Evolutionary conservation across 2,888 invertebrate genomes (phyloP), one percentile per base, ranked within the genome.

Genomic region (Penaeus monodon): DNA sequence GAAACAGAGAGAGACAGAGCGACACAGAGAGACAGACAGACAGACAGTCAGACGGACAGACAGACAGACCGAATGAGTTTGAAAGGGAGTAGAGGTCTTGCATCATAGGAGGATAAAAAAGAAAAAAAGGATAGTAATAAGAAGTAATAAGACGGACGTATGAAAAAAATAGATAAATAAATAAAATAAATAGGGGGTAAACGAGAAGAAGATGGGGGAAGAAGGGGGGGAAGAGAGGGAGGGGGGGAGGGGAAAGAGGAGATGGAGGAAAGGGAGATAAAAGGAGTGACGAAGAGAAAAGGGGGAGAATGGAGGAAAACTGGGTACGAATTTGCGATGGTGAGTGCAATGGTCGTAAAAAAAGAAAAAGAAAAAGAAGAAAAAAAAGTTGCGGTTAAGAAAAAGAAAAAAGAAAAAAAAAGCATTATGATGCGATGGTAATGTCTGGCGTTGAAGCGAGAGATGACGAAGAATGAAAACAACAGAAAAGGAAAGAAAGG

Each of bases 1-100:
- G 33, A 38, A 3, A 38, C 33, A 38, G 33, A 38, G 4, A 38
- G 2, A 38, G 4, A 68, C 12, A 38, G 24, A 49, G 38, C 24
- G 49, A 44, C 20, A 76, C 20, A 20, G 20, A 74, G 38, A 74
- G 38, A 74, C 29, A 74, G 74, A 74, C 29, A 73, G 73, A 29
- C 29, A 73, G 73, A 73, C 29, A 73, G 73, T 33, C 29, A 73
- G 29, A 73, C 29, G 38, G 73, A 73, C 20, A 73, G 73, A 73
- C 29, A 73, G 73, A 73, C 17, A 73, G 73, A 7, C 10, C 0
- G n/a, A 20, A 20, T 7, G 73, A n/a, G 2, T 38, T 33, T 33
- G 29, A 29, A 24, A 73, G 73, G 2, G 24, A 20, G 38, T 6
- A 29, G 12, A 29, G 29, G 33, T 24, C 20, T 10, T 20, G 14